These are phyloP conservation scores for Battus philenor DNA, from an alignment of 1,140 invertebrate species.

Conservation along the genomic window DNA sequence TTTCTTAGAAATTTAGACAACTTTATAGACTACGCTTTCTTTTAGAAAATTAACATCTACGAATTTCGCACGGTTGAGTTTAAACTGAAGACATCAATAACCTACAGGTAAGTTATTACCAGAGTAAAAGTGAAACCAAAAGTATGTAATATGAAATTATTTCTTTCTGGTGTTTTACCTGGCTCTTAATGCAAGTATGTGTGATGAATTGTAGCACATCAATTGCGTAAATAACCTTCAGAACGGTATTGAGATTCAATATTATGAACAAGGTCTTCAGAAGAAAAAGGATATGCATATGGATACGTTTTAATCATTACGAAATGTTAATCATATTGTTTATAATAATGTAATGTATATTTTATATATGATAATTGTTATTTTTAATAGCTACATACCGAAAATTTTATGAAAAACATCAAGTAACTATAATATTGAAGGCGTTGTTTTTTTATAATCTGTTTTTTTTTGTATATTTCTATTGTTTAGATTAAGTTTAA, in stretches of 20 bases:
- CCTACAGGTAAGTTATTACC: too few relatives aligned
- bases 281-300: conserved; percentile 9
- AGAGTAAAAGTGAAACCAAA: too few relatives aligned
- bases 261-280: conserved; percentile 12
- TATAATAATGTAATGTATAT: not conserved
- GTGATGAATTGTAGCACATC: not conserved
- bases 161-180: too few relatives aligned
- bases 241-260: conserved; percentile 13
- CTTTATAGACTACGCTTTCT: not conserved
- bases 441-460: too few relatives aligned
- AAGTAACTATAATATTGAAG: too few relatives aligned
- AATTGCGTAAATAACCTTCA: conserved; percentile 11
- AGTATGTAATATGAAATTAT: too few relatives aligned
- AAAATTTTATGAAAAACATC: too few relatives aligned
- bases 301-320: not conserved
- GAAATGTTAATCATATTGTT: not conserved
- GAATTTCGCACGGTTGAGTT: too few relatives aligned
- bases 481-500: too few relatives aligned
- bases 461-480: too few relatives aligned
- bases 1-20: not conserved
- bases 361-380: not conserved
- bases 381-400: not conserved
- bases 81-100: not conserved
- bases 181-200: too few relatives aligned
- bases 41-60: not conserved